Base-by-base conservation (phyloP, 2,113 vertebrate genomes). In the Athene cunicularia region DNA sequence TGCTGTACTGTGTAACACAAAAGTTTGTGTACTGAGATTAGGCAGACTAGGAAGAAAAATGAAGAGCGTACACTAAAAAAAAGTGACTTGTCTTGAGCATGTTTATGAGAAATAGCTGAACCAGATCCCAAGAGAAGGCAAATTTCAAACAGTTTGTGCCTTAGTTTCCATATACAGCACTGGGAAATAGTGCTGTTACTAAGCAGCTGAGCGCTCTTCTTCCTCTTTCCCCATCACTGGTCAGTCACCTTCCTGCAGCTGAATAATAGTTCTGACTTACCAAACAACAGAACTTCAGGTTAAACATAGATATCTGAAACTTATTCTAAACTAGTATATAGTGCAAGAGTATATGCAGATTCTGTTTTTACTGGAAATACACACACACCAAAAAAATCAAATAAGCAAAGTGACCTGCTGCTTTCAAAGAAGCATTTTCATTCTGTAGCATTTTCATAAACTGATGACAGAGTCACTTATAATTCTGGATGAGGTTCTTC, bases 241-340 rank as follows among this genome's bases (percentile, higher is more conserved):
- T 11, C 75, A 87, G 45, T 3, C 41, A 32, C 22, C 47, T 70
- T 37, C 50, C 33, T 55, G 47, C 21, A 39, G 27, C n/a, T 6
- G 17, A 63, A 35, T 13, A 39, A 28, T 4, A 56, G 28, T 12
- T 67, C 66, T 56, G 26, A 76, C 33, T 30, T 71, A 28, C 20
- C 39, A 37, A 55, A 33, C 67, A 71, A 28, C 5, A 39, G 53
- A 33, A 32, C 20, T 33, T 3, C 12, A 56, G 75, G 9, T 15
- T 60, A n/a, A 41, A 82, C 6, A n/a, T 0, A 22, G 27, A 12
- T 1, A 35, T 0, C 50, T 0, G 2, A 16, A 12, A 45, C 39
- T 9, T 20, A 52, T 30, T 74, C 71, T 13, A 16, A 63, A 12
- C 11, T 43, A 56, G 22, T 2, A 23, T 4, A 71, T 49, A 58